A percentile compares a stretch with the other conserved stretches of the same genome.
phyloP scores from a whole-genome alignment of 1,140 invertebrate genomes.

The Drosophila punjabiensis region DNA sequence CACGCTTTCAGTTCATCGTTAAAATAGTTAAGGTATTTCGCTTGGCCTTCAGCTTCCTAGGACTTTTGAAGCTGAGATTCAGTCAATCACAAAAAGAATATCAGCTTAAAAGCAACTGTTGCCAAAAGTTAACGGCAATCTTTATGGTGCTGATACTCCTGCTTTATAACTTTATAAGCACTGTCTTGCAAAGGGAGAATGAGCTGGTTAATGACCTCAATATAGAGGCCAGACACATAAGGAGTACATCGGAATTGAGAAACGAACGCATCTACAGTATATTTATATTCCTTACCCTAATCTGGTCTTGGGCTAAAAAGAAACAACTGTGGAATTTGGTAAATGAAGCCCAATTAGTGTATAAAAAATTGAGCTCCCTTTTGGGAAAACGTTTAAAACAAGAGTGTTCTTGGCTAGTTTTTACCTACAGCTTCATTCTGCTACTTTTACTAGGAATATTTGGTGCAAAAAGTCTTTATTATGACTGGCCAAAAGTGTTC shows the following conservation, averaged over 20 bases:
- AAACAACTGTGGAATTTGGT: slow-evolving; percentile 28
- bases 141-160: slow-evolving; percentile 13
- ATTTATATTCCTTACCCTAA: not conserved
- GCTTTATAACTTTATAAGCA: not conserved
- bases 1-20: slow-evolving; percentile 31
- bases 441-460: slow-evolving; percentile 18
- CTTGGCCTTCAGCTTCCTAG: slow-evolving; percentile 17
- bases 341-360: slow-evolving; percentile 32
- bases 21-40: slow-evolving; percentile 28
- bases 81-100: slow-evolving; percentile 22
- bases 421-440: slow-evolving; percentile 7
- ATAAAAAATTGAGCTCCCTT: slow-evolving; percentile 12
- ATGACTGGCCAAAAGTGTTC: slow-evolving; percentile 14
- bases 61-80: slow-evolving; percentile 42
- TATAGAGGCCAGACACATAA: not conserved
- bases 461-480: slow-evolving; percentile 1
- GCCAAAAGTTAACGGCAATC: not conserved
- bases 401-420: slow-evolving; percentile 22
- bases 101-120: slow-evolving; percentile 1
- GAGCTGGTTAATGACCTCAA: slow-evolving; percentile 1
- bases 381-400: slow-evolving; percentile 19
- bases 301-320: slow-evolving; percentile 4
- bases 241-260: not conserved
- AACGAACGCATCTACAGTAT: not conserved
- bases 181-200: not conserved